Percentiles rank a stretch among this genome's conserved stretches.
phyloP scores from a whole-genome alignment of 2,888 invertebrate species.

The Barypeithes pellucidus region DNA sequence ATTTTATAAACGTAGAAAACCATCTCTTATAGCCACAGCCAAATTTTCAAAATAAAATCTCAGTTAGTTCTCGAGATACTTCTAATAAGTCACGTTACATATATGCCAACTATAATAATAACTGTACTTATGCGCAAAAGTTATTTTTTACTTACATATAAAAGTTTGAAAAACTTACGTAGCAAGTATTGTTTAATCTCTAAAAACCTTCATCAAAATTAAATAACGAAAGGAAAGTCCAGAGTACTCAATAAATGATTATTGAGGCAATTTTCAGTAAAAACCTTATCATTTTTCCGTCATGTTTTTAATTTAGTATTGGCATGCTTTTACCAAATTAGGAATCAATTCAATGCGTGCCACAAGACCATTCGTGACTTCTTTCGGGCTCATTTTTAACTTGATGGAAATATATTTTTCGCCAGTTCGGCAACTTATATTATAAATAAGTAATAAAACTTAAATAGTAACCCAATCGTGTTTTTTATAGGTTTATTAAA shows the following conservation, averaged over 20 bases:
- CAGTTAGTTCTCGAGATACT: too few relatives aligned
- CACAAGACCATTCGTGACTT: conserved; percentile 49
- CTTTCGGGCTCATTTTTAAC: conserved; percentile 48
- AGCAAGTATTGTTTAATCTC: too few relatives aligned
- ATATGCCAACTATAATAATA: too few relatives aligned
- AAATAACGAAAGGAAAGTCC: background rate
- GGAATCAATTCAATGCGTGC: conserved; percentile 50
- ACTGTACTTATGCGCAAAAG: too few relatives aligned
- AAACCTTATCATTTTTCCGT: conserved; percentile 42
- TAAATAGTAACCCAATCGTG: conserved; percentile 14
- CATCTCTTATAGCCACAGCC: too few relatives aligned
- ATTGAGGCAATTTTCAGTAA: conserved; percentile 37
- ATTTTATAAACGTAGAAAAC: too few relatives aligned
- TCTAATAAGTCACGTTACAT: too few relatives aligned
- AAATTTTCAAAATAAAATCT: too few relatives aligned
- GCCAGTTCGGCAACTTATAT: conserved; percentile 34
- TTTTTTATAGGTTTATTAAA: background rate
- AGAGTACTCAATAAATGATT: conserved; percentile 17
- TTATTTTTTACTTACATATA: too few relatives aligned
- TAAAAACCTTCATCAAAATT: background rate
- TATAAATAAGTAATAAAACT: conserved; percentile 36
- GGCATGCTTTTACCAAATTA: conserved; percentile 52
- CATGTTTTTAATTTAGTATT: conserved; percentile 49
- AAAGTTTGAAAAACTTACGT: too few relatives aligned
- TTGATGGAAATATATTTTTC: conserved; percentile 46